phyloP scores from a whole-genome alignment of 2,797 vertebrate genomes.

The Ptychobarbus kaznakovi region DNA sequence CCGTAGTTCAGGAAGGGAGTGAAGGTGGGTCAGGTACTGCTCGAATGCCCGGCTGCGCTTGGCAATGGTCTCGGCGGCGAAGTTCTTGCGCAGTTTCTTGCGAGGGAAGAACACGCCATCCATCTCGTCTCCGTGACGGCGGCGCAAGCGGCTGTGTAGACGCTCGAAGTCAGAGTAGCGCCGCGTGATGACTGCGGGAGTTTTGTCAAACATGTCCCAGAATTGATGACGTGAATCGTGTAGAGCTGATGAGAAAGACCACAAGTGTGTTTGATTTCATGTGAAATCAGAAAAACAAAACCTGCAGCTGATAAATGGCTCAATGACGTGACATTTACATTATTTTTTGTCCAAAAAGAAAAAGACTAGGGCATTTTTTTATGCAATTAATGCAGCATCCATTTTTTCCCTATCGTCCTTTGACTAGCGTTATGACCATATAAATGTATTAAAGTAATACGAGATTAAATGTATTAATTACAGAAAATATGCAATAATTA shows the following conservation, averaged over 20 bases:
- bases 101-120: slow-evolving; percentile 87
- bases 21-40: slow-evolving; percentile 90
- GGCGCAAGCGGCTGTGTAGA: slow-evolving; percentile 84
- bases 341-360: neutral
- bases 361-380: neutral
- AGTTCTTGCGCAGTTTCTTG: slow-evolving; percentile 90
- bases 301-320: neutral
- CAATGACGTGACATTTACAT: neutral
- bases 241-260: slow-evolving; percentile 82
- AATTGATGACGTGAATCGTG: slow-evolving; percentile 88
- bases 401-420: neutral
- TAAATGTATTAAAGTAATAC: neutral
- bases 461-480: neutral
- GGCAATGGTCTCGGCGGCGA: slow-evolving; percentile 90
- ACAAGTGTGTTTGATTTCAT: neutral
- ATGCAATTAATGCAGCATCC: neutral
- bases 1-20: slow-evolving; percentile 81
- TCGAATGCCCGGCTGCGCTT: slow-evolving; percentile 94
- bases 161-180: slow-evolving; percentile 92
- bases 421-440: neutral
- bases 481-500: neutral
- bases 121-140: slow-evolving; percentile 84
- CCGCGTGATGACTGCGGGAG: slow-evolving; percentile 84
- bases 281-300: neutral
- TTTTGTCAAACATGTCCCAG: slow-evolving; percentile 82